Evolutionary conservation across 2,797 vertebrate species (phyloP).

Genomic region (Synaphobranchus kaupii): DNA sequence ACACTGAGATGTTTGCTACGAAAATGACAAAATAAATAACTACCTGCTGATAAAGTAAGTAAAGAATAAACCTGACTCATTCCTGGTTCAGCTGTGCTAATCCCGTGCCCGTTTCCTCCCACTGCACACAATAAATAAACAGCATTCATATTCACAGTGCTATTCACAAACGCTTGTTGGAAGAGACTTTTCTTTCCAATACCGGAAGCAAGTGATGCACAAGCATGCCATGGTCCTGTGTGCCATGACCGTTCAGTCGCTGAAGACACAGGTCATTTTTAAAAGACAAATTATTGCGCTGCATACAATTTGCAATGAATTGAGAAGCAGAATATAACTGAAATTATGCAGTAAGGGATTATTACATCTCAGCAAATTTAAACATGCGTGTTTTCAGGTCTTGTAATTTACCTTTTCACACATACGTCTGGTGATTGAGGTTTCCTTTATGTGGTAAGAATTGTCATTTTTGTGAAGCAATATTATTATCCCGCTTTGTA

Average conservation of each 20-base stretch:
- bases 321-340: not conserved
- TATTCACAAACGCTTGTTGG: not conserved
- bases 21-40: not conserved
- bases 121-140: not conserved
- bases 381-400: too few species aligned
- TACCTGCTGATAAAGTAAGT: not conserved
- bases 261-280: not conserved
- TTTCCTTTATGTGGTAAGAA: not conserved
- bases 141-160: not conserved
- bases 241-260: not conserved
- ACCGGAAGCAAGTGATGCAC: not conserved
- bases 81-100: not conserved
- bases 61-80: not conserved
- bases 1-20: not conserved
- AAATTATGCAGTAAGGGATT: not conserved
- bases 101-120: not conserved
- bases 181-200: not conserved
- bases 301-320: not conserved
- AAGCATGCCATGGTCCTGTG: not conserved
- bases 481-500: conserved; percentile 6
- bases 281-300: conserved; percentile 8
- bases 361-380: not conserved
- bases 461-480: not conserved
- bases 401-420: not conserved
- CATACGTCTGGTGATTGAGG: not conserved